phyloP scores from a whole-genome alignment of 2,888 invertebrate genomes.

The Limnephilus marmoratus region DNA sequence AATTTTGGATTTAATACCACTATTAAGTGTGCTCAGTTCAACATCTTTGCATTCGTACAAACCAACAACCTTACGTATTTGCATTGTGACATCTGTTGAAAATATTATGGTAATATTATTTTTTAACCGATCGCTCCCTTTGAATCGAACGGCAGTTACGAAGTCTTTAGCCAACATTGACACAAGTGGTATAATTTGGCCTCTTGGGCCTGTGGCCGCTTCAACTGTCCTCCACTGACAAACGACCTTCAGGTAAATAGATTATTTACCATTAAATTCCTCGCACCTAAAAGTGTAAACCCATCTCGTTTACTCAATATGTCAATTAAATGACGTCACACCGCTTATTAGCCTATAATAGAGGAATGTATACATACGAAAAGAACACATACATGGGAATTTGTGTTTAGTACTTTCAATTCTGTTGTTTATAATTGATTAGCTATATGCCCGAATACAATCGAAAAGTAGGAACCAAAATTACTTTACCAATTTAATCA shows the following conservation, averaged over 20 bases:
- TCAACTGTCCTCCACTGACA: not conserved
- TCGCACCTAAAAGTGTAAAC: not conserved
- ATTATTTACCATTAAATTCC: conserved; percentile 4
- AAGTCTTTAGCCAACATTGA: conserved; percentile 20
- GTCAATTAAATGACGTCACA: not conserved
- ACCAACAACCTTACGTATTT: conserved; percentile 37
- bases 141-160: not conserved
- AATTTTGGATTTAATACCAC: not conserved
- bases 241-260: conserved; percentile 33
- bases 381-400: not conserved
- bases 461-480: not conserved
- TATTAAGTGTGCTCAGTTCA: not conserved
- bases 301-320: conserved; percentile 4
- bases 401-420: not conserved
- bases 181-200: conserved; percentile 5
- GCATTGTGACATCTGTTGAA: conserved; percentile 26
- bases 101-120: not conserved
- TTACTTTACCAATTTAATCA: not conserved
- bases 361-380: not conserved
- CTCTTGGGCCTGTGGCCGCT: not conserved
- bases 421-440: not conserved
- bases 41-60: not conserved
- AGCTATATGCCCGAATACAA: not conserved
- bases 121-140: not conserved
- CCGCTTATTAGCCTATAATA: not conserved